A percentile compares a stretch with the other conserved stretches of the same genome.
Evolutionary conservation across 53 echinoderm and acorn worm species (phyloP).

Genomic region (Holothuria leucospilota): DNA sequence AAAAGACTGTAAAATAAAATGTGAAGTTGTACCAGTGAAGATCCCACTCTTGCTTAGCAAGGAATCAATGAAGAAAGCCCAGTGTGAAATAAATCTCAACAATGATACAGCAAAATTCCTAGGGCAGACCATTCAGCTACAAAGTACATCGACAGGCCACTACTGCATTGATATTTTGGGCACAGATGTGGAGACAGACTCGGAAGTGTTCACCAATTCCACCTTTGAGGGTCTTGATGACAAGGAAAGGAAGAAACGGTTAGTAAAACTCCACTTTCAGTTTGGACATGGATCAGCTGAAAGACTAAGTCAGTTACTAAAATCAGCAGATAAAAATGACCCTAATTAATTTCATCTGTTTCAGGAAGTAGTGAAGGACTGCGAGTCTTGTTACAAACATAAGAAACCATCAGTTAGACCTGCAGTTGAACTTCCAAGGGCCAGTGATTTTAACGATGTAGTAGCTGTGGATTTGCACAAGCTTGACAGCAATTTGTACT

Average conservation of each 20-base stretch:
- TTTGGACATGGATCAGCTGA: conserved; percentile 43
- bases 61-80: conserved; percentile 3
- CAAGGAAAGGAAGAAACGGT: conserved; percentile 48
- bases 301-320: conserved; percentile 30
- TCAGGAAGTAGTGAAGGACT: too few relatives aligned
- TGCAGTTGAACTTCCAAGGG: neutral
- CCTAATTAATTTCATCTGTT: conserved; percentile 24
- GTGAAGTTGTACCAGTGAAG: conserved; percentile 38
- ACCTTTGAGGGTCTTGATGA: neutral
- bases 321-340: conserved; percentile 36
- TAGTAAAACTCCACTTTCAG: conserved; percentile 49
- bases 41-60: too few relatives aligned
- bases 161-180: neutral
- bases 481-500: conserved; percentile 48
- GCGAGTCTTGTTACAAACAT: conserved; percentile 51
- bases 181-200: neutral
- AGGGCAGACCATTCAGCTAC: neutral
- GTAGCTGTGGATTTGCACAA: conserved; percentile 50
- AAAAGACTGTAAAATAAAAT: neutral
- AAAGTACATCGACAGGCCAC: conserved; percentile 8
- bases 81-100: neutral
- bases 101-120: neutral
- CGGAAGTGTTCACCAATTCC: neutral
- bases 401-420: conserved; percentile 43
- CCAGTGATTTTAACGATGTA: conserved; percentile 61